A percentile compares a stretch with the other conserved stretches of the same genome.
Evolutionary conservation across 2,113 vertebrate species (phyloP).

Genomic region (Pelecanus crispus): DNA sequence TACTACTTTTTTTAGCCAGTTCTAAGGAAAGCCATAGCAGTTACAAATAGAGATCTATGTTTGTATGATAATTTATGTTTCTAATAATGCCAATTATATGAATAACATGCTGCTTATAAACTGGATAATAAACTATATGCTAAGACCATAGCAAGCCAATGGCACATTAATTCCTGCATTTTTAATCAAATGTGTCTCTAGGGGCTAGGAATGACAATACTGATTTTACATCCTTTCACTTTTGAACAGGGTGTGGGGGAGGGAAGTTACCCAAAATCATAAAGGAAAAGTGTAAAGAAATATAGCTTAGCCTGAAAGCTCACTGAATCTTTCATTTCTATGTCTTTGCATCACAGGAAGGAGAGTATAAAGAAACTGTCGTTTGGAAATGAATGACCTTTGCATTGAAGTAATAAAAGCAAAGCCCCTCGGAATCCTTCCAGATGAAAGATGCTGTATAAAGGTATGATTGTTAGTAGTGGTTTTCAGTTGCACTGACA

Average conservation of each 20-base stretch:
- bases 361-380: neutral
- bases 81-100: conserved; percentile 49
- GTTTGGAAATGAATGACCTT: conserved; percentile 29
- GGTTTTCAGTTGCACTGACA: neutral
- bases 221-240: neutral
- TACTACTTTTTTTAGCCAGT: neutral
- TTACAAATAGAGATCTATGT: neutral
- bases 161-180: conserved; percentile 20
- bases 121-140: conserved; percentile 37
- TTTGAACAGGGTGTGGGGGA: neutral
- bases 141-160: neutral
- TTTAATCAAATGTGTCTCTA: conserved; percentile 44
- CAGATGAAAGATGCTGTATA: neutral
- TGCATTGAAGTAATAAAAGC: conserved; percentile 13
- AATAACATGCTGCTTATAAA: conserved; percentile 54
- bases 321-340: conserved; percentile 18
- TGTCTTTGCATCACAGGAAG: neutral
- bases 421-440: neutral
- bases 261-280: neutral
- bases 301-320: neutral
- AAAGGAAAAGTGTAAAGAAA: neutral
- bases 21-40: conserved; percentile 20
- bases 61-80: conserved; percentile 39
- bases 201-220: neutral
- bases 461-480: neutral